These are phyloP conservation scores for Polydrusus tereticollis DNA, from an alignment of 2,888 invertebrate genomes.

Conservation along the genomic window DNA sequence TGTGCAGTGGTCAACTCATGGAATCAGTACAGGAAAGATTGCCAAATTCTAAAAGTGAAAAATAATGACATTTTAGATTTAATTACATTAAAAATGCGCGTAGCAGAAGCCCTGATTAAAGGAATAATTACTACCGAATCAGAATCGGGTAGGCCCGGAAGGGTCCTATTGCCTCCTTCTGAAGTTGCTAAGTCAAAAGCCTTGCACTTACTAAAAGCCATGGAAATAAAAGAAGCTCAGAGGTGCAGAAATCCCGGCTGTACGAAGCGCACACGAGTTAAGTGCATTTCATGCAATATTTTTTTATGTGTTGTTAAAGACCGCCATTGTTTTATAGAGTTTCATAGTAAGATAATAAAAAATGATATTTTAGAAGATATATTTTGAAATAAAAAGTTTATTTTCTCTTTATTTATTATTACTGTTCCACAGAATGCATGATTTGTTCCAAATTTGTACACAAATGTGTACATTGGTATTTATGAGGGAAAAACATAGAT, in stretches of 20 bases:
- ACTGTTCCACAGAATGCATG: neutral
- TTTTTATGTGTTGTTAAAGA: conserved; percentile 1
- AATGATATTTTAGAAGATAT: neutral
- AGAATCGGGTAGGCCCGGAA: neutral
- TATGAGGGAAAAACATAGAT: neutral
- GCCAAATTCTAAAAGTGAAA: neutral
- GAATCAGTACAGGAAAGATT: neutral
- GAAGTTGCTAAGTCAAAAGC: neutral
- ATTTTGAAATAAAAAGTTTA: neutral
- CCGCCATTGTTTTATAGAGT: neutral
- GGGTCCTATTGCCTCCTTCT: neutral
- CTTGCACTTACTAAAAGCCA: neutral
- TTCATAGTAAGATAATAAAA: neutral
- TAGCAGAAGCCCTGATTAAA: neutral
- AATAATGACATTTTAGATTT: neutral
- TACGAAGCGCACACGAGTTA: neutral
- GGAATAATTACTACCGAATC: neutral
- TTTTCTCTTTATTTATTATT: neutral
- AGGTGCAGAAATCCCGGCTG: neutral
- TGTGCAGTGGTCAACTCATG: neutral
- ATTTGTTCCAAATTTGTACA: neutral
- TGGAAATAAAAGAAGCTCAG: neutral
- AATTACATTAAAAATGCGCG: neutral
- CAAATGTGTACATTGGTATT: neutral
- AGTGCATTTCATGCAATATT: neutral